A percentile compares a stretch with the other conserved stretches of the same genome.
Evolutionary conservation across 2,797 vertebrate species (phyloP).

Genomic region (Phalanger gymnotis): DNA sequence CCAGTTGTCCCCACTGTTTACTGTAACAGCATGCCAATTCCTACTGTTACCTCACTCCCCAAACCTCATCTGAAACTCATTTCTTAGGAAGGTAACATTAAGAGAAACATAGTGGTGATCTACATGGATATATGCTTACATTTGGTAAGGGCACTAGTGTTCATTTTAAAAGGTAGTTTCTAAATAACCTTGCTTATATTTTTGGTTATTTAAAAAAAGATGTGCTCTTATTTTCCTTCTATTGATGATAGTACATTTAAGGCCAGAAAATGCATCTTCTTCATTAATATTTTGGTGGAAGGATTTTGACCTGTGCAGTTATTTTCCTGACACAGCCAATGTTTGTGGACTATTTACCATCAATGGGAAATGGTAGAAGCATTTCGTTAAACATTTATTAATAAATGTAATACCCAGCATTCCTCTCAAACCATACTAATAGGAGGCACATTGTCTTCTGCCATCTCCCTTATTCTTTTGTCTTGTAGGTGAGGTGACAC

Average conservation of each 20-base stretch:
- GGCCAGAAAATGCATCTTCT: conserved; percentile 46
- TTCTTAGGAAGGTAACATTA: conserved; percentile 53
- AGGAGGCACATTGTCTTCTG: conserved; percentile 45
- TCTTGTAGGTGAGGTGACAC: conserved; percentile 27
- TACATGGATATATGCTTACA: not conserved
- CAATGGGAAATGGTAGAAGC: conserved; percentile 57
- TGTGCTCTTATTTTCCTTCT: conserved; percentile 32
- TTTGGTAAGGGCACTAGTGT: not conserved
- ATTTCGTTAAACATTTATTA: conserved; percentile 49
- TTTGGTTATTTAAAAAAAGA: conserved; percentile 21
- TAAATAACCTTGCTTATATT: conserved; percentile 16
- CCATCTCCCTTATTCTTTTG: not conserved
- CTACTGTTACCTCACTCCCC: not conserved
- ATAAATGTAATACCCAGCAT: conserved; percentile 43
- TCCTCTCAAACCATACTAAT: conserved; percentile 26
- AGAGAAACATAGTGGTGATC: conserved; percentile 24
- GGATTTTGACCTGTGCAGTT: conserved; percentile 44
- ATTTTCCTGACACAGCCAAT: conserved; percentile 46
- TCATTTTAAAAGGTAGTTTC: conserved; percentile 52
- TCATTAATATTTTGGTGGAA: conserved; percentile 36
- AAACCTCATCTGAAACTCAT: conserved; percentile 50
- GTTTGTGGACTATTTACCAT: conserved; percentile 59
- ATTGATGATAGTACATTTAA: conserved; percentile 44
- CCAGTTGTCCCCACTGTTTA: conserved; percentile 61
- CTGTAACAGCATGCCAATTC: conserved; percentile 15